Evolutionary conservation across 2,797 vertebrate genomes (phyloP), one percentile per base, ranked within the genome.

Genomic region (Pelobates cultripes): DNA sequence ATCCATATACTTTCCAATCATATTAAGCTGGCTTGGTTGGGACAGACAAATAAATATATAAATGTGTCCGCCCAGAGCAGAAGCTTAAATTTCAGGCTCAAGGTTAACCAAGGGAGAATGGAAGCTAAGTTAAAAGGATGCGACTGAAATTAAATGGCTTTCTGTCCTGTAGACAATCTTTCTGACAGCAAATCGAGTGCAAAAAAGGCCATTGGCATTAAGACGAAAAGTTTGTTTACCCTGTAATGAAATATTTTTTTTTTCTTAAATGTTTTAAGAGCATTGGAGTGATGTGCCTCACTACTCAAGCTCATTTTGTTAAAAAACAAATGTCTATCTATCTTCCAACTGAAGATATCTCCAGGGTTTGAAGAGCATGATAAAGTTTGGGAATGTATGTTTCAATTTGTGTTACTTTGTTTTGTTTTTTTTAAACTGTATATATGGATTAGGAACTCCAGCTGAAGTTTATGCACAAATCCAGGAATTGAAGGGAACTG

Each of bases 1-100:
- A 83, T 13, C 44, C 70, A 45, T 4, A 42, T 43, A 69, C 43
- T 77, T 81, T 7, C 2, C 44, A 70, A 43, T 79, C 82, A 67
- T 76, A n/a, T 41, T 85, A 60, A 84, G 73, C 77, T 82, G 85
- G 4, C 74, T 84, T 64, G 43, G 0, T 1, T 8, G 5, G 3
- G 8, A 43, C 85, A 87, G 78, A 74, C 76, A 83, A 70, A 83
- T 78, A 78, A 77, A 81, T 77, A 82, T 66, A 85, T 69, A 60
- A 81, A 85, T 70, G 64, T 66, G 55, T 53, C 41, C 77, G 73
- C 73, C 45, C 55, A 61, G 15, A 85, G 67, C 81, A 71, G 68
- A 74, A 78, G 3, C 68, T 79, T 78, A 60, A 13, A 79, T 4
- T 43, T 40, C 83, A 84, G n/a, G 71, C 44, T 55, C 17, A 81